Evolutionary conservation across 1,140 invertebrate genomes (phyloP), one percentile per base, ranked within the genome.

Genomic region (Reticulitermes speratus): DNA sequence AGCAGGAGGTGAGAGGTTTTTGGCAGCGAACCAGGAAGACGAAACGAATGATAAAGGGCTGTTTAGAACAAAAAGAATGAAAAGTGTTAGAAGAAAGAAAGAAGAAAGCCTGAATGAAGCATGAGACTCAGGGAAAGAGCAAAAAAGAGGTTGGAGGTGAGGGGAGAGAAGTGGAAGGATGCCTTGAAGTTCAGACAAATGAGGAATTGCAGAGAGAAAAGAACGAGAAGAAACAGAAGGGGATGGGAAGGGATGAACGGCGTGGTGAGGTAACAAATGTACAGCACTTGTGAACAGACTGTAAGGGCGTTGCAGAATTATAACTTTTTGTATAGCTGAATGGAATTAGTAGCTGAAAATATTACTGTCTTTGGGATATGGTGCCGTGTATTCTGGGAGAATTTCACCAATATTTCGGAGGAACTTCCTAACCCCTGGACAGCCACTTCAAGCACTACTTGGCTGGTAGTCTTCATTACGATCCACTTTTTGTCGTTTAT

Each of bases 11-110:
- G n/a, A 30, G 25, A 14, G 25, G 25, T 11, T 75, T 25, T 30
- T 75, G 65, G 65, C 65, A 75, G 65, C 8, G n/a, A n/a, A 75
- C 65, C 65, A 75, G 25, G n/a, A 25, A 75, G 65, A 75, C 65
- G n/a, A 30, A 14, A 25, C 25, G 65, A 75, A 75, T 30, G 65
- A n/a, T 75, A 25, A 30, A 30, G n/a, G n/a, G 65, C 7, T 75
- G 65, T 75, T 75, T 75, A 75, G 65, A 75, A 30, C 65, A 75
- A 75, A 75, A 75, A 75, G 65, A 75, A 75, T 75, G 16, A 75
- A 75, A 75, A 55, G 52, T 12, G 19, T 55, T 48, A 16, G 16
- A 55, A 0, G 52, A 21, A 55, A 55, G 52, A 55, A 55, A 21
- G 52, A 55, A 75, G 25, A 14, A 65, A 65, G 14, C 2, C n/a